Evolutionary conservation across 2,888 invertebrate species (phyloP).

Genomic region (Drosophila antonietae): DNA sequence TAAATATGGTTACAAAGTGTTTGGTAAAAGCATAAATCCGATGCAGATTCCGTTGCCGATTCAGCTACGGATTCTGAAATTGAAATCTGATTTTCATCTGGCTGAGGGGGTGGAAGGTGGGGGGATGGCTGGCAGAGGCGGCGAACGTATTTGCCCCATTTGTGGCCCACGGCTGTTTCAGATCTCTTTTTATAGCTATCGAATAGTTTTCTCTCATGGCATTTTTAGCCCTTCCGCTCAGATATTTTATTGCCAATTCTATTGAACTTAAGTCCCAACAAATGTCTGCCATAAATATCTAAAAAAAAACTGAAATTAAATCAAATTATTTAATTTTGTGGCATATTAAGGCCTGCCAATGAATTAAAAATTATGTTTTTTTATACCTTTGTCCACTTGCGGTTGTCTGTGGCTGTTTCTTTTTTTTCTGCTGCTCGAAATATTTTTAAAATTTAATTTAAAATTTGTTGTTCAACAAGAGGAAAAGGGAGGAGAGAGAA

Average conservation of each 20-base stretch:
- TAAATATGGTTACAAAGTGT: slow-evolving; percentile 72
- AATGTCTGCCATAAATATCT: slow-evolving; percentile 35
- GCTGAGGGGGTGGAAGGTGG: neutral
- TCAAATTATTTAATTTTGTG: slow-evolving; percentile 15
- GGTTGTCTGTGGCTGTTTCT: slow-evolving; percentile 10
- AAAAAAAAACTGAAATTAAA: neutral
- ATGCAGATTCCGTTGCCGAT: slow-evolving; percentile 14
- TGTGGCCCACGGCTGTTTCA: slow-evolving; percentile 21
- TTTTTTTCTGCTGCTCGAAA: slow-evolving; percentile 11
- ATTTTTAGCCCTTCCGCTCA: slow-evolving; percentile 70
- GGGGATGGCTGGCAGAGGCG: neutral
- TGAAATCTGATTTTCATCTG: slow-evolving; percentile 2
- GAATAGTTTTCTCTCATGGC: slow-evolving; percentile 32
- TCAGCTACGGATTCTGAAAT: slow-evolving; percentile 14
- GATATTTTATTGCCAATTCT: slow-evolving; percentile 70
- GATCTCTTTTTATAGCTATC: slow-evolving; percentile 57
- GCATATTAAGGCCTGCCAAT: slow-evolving; percentile 34
- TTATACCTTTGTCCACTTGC: neutral
- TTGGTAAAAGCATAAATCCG: slow-evolving; percentile 71
- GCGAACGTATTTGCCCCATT: slow-evolving; percentile 26
- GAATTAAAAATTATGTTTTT: slow-evolving; percentile 32
- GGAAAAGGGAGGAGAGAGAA: neutral
- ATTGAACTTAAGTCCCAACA: slow-evolving; percentile 63
- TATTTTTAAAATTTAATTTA: slow-evolving; percentile 37
- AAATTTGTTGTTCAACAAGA: slow-evolving; percentile 32